Percentiles rank a stretch among this genome's conserved stretches.
Evolutionary conservation across 2,797 vertebrate genomes (phyloP).

Genomic region (Gymnopithys bicolor): DNA sequence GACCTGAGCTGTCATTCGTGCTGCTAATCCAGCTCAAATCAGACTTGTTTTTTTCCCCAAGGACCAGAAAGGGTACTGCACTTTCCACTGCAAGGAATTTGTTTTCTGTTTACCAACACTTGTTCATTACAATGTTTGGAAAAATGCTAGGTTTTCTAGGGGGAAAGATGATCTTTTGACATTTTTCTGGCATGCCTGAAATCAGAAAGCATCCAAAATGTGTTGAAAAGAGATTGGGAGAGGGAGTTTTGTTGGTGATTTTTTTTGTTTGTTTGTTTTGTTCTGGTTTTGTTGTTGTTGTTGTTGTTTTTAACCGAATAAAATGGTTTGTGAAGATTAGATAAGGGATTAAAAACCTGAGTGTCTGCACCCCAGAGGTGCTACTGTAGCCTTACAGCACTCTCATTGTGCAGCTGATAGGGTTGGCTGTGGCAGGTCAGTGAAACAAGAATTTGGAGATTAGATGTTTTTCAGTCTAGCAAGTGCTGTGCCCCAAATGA

Average conservation of each 20-base stretch:
- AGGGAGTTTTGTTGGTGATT: neutral
- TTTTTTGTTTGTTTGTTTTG: neutral
- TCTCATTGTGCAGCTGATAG: neutral
- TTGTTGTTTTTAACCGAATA: neutral
- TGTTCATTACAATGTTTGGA: neutral
- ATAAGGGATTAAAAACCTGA: neutral
- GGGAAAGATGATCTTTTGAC: neutral
- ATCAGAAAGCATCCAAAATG: neutral
- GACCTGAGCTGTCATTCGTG: conserved; percentile 35
- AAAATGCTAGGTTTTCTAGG: neutral
- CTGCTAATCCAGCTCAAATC: conserved; percentile 43
- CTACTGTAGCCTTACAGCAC: neutral
- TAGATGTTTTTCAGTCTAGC: neutral
- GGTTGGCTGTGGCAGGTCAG: neutral
- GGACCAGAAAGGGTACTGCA: neutral
- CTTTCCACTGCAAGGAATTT: neutral
- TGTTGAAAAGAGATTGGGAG: neutral
- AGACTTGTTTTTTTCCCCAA: neutral
- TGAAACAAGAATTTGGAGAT: neutral
- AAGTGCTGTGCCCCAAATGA: neutral
- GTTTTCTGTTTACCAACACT: neutral
- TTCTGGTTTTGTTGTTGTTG: neutral
- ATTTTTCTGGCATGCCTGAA: neutral
- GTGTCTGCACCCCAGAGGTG: neutral
- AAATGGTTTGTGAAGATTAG: neutral